Base-by-base conservation (phyloP, 2,797 vertebrate genomes). In the Sebastes jordani region DNA sequence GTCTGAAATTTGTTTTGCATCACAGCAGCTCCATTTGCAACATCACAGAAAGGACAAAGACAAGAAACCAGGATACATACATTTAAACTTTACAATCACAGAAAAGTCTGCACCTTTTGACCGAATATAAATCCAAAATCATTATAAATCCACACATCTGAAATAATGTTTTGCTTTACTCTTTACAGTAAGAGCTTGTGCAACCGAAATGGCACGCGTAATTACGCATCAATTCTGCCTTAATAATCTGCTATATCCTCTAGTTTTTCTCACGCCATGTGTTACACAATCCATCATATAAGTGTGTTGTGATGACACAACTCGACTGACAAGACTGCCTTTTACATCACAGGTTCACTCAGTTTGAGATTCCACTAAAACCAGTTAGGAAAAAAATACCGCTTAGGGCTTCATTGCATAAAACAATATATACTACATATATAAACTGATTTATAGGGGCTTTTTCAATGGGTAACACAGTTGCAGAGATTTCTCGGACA, bases 121-220 rank as follows among this genome's bases (percentile, higher is more conserved):
- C 11, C 20, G 2, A 70, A 64, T 32, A 22, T 11, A n/a, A 29
- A 78, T 3, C 1, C 1, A 1, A 38, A 49, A 63, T 29, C 2
- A 20, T 23, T 63, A 78, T 3, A 5, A 71, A 75, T 56, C 6
- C 25, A 71, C 18, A 72, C 14, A 22, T 23, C 6, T 2, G 3
- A 55, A 34, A 29, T 5, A 6, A 11, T 14, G 42, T 27, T 42
- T 38, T 14, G 14, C 6, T 30, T 75, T 30, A 8, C 22, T 22
- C 25, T 6, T 42, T 4, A 32, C 3, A 55, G 5, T n/a, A 25
- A 25, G 23, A 2, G 7, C 5, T 9, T 11, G 10, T 29, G 5
- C 14, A 18, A 11, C 29, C 42, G 3, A 72, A 54, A 55, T 71
- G 56, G 25, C 78, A 61, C 42, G 85, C 80, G 85, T 75, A 68